Conservation (phyloP, 2,797 vertebrate species). For the Coregonus ussuriensis region DNA sequence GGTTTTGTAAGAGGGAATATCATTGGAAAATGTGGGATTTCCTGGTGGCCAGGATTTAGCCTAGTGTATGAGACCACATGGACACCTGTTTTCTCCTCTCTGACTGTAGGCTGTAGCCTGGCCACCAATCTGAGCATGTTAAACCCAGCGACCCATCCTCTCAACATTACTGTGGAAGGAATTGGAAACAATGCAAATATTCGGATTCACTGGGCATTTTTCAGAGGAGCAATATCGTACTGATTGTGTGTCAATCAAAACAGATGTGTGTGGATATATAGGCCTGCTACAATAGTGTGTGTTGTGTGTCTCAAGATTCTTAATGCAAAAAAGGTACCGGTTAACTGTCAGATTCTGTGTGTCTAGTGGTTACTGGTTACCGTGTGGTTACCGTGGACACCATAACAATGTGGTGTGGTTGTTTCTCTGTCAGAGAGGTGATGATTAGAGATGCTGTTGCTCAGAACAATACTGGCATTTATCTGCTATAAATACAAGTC, state of each 20-base stretch:
- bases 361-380: not conserved
- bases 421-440: not conserved
- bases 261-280: not conserved
- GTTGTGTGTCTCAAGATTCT: not conserved
- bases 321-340: not conserved
- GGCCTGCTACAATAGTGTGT: not conserved
- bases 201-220: too few relatives aligned
- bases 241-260: not conserved
- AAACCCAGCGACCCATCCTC: not conserved
- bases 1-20: conserved; percentile 44
- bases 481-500: not conserved
- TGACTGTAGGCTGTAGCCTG: not conserved
- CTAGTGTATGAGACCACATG: not conserved
- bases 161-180: too few relatives aligned
- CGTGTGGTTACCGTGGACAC: not conserved
- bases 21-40: conserved; percentile 28
- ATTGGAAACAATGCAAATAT: too few relatives aligned
- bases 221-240: not conserved
- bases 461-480: not conserved
- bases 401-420: not conserved
- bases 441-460: not conserved
- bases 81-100: conserved; percentile 9
- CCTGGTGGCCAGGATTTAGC: not conserved
- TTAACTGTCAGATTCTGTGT: not conserved
- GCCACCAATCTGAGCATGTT: not conserved